phyloP scores from a whole-genome alignment of 1,140 invertebrate genomes.

The Orussus abietinus region DNA sequence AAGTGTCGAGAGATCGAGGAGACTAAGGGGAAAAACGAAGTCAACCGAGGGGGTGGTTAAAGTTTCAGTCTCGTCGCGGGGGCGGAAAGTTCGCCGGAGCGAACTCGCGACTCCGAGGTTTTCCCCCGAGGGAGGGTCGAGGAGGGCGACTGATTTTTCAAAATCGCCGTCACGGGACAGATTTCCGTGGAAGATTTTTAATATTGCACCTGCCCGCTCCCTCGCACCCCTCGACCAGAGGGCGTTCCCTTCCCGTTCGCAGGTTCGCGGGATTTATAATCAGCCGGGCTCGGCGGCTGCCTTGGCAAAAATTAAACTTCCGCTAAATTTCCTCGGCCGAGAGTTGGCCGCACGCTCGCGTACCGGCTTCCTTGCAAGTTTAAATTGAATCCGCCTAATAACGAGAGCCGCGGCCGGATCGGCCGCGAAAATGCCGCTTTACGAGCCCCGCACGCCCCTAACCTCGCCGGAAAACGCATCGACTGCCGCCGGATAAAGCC shows the following conservation, averaged over 20 bases:
- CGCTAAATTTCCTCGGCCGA: constrained; percentile 3
- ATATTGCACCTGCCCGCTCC: background rate
- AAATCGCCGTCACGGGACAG: background rate
- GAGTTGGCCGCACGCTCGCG: background rate
- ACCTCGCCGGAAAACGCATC: background rate
- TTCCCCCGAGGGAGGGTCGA: no score
- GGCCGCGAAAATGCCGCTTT: no score
- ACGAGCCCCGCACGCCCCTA: background rate
- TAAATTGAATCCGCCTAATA: constrained; percentile 18
- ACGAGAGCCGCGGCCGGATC: no score
- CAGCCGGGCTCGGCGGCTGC: background rate
- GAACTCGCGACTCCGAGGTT: no score
- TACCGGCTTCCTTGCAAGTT: constrained; percentile 7
- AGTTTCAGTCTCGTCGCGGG: no score
- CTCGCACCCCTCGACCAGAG: background rate
- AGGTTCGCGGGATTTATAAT: background rate
- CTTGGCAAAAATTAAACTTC: constrained; percentile 13
- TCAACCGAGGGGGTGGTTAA: no score
- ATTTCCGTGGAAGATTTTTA: background rate
- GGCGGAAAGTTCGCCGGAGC: no score
- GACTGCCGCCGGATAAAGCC: no score
- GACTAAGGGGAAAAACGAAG: no score
- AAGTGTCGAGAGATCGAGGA: no score
- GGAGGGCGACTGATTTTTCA: constrained; percentile 5
- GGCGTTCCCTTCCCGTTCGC: background rate